These are phyloP conservation scores for Caenorhabditis sp. DNA, from an alignment of 2,888 invertebrate genomes.

Conservation along the genomic window DNA sequence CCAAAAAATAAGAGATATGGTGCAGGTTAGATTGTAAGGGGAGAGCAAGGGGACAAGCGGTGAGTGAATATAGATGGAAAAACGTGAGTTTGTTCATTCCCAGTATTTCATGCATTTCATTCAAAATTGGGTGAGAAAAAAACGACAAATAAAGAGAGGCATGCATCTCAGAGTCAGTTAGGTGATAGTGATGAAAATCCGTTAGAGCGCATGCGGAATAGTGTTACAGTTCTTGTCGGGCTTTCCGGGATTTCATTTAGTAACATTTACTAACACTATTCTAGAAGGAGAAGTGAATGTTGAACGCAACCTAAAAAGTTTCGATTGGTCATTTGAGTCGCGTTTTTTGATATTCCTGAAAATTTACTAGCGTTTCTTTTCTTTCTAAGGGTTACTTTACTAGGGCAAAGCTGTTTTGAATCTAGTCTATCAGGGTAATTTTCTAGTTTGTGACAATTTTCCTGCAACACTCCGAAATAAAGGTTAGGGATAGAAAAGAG, in stretches of 20 bases:
- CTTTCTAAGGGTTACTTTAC: neutral
- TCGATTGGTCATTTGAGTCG: constrained; percentile 58
- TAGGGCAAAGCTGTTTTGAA: too few relatives aligned
- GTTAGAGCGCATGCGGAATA: constrained; percentile 24
- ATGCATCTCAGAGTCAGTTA: constrained; percentile 1
- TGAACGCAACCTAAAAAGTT: constrained; percentile 70
- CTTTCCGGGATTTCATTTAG: constrained; percentile 18
- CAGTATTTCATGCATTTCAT: neutral
- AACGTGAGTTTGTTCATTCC: constrained; percentile 11
- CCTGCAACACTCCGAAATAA: constrained; percentile 19
- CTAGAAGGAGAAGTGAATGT: constrained; percentile 70
- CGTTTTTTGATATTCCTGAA: constrained; percentile 59
- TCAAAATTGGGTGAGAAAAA: neutral
- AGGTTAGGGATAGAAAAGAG: constrained; percentile 20
- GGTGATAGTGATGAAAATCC: constrained; percentile 1
- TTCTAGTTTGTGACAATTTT: too few relatives aligned
- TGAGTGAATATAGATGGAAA: neutral
- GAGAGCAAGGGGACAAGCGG: neutral
- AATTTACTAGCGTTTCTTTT: neutral
- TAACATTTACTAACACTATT: constrained; percentile 68
- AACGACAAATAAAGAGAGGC: constrained; percentile 14
- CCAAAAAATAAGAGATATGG: constrained; percentile 11
- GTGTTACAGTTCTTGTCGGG: constrained; percentile 34
- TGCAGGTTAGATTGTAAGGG: neutral
- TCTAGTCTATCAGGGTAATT: too few relatives aligned